phyloP scores from a whole-genome alignment of 2,113 vertebrate species.

The Aleadryas rufinucha region DNA sequence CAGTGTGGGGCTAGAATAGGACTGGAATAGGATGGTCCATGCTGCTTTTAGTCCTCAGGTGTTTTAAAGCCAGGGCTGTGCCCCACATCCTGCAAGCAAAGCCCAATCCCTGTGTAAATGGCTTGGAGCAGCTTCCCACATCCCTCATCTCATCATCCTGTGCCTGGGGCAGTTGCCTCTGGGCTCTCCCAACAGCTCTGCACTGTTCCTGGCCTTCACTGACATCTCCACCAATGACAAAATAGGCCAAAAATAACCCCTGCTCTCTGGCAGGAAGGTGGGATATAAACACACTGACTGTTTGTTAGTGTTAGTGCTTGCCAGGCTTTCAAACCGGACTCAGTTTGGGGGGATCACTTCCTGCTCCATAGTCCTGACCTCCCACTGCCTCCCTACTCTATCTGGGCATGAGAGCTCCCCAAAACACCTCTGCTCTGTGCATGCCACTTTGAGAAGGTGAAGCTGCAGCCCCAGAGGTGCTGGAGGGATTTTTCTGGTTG shows the following conservation, averaged over 20 bases:
- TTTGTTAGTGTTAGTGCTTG: not conserved
- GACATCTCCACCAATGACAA: not conserved
- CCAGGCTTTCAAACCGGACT: not conserved
- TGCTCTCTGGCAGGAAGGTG: not conserved
- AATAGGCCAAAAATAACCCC: not conserved
- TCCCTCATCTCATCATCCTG: not conserved
- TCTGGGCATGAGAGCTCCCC: not conserved
- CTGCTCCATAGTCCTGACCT: not conserved
- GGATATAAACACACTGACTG: slow-evolving; percentile 14
- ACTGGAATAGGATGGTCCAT: not conserved
- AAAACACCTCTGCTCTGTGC: not conserved
- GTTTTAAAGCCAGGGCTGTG: not conserved
- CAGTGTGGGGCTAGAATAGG: not conserved
- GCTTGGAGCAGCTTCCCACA: not conserved
- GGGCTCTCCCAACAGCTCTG: not conserved
- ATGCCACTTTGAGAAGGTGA: not conserved
- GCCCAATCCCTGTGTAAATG: not conserved
- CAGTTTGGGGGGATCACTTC: not conserved
- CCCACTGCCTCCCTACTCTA: not conserved
- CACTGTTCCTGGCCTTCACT: not conserved
- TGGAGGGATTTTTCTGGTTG: not conserved
- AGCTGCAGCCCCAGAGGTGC: not conserved
- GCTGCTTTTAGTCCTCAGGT: not conserved
- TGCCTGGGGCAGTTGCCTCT: not conserved
- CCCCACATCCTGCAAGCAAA: not conserved